Evolutionary conservation across 2,888 invertebrate genomes (phyloP), one percentile per base, ranked within the genome.

Genomic region (Tuberolachnus salignus): DNA sequence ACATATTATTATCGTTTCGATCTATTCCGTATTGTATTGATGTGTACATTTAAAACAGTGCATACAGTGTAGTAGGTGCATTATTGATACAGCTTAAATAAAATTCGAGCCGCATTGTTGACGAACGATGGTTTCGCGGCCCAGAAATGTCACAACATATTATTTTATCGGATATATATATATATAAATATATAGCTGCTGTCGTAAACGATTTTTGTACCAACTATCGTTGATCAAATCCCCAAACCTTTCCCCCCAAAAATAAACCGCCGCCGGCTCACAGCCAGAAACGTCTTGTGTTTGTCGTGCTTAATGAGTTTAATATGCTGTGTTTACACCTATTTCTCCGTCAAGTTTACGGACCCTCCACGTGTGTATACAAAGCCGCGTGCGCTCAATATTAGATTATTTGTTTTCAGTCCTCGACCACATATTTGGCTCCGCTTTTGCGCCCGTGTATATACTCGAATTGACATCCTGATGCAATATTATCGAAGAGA

Each of bases 261-360:
- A 21, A 63, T 16, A 34, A 75, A 66, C n/a, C 53, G 16, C 23
- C 8, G 55, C 14, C 66, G 26, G 66, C 57, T 57, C 44, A 67
- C 46, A 44, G 26, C 75, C 34, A 34, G 57, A 78, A 69, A 57
- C 69, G 19, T 67, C 66, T 61, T 21, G 44, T 78, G 69, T 78
- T 78, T 78, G 78, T 51, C 49, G 42, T 46, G 19, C 67, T 78
- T 78, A 78, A 78, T 78, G 78, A 78, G 66, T 78, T 78, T 78
- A 78, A 55, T 67, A 78, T 69, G 66, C 78, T 49, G 67, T 78
- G 49, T 78, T 78, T 78, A 78, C 78, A 78, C 59, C 46, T 78
- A 78, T 78, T 78, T 26, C 78, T 46, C 67, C 74, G 8, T 51
- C 59, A 42, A 67, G 67, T 75, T 75, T 57, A 59, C 78, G 49